Base-by-base conservation (phyloP, 2,888 invertebrate species). In the Portevinia maculata region DNA sequence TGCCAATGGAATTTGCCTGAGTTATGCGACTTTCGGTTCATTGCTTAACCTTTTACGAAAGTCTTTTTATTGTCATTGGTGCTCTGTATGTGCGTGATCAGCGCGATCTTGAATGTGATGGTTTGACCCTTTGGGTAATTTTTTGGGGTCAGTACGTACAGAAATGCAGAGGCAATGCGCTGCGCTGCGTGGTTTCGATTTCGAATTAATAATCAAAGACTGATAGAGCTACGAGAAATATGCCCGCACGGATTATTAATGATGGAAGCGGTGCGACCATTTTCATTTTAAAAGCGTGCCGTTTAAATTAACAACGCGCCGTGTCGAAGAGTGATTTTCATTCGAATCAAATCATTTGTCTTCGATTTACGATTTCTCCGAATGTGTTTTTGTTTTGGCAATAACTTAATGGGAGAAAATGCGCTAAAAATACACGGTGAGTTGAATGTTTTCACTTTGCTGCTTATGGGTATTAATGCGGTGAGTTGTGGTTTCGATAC, bases 41-140 rank as follows among this genome's bases (percentile, higher is more conserved):
- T 32, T 83, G 81, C 76, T 78, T 83, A 83, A 78, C 70, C 76
- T 76, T 65, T 76, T 71, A 59, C 70, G 76, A 81, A 76, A 78
- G 76, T 71, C 65, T 17, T 62, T 50, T 32, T 44, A 44, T 69
- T 60, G 65, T 65, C 57, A 52, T 55, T 64, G 55, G 8, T 62
- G 55, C 55, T 11, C 50, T 39, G 17, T 24, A 37, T 5, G 15
- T 37, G 21, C n/a, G 4, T 11, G 9, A 19, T 3, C n/a, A 1
- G 34, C 15, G 21, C n/a, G 34, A 57, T 24, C 13, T 44, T 39
- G 41, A 65, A 76, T 75, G 44, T 41, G 73, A 55, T 19, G 28
- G 21, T 41, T 70, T 81, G 81, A 81, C 81, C 81, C 76, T 71
- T 74, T 53, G 46, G 34, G 52, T 37, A 32, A 32, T 41, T 52